Evolutionary conservation across 2,113 vertebrate species (phyloP).

Genomic region (Corynorhinus townsendii): DNA sequence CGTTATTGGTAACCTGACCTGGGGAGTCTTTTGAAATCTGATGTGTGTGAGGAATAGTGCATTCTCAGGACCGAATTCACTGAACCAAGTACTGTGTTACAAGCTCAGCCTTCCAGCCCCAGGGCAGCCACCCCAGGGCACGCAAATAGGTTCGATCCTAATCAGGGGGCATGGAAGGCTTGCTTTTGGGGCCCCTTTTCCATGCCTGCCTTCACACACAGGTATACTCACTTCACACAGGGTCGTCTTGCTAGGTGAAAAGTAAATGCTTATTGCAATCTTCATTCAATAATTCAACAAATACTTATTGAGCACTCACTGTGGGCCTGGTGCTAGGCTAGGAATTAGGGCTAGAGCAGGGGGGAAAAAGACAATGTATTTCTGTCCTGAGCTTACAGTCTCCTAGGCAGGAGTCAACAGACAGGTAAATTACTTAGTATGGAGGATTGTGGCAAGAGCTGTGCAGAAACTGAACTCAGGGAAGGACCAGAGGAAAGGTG

Average conservation of each 20-base stretch:
- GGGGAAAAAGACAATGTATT: background rate
- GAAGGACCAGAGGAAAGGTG: background rate
- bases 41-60: background rate
- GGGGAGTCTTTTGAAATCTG: background rate
- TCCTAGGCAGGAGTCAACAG: background rate
- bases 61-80: background rate
- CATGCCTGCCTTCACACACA: background rate
- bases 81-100: background rate
- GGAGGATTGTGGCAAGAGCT: background rate
- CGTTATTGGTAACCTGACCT: background rate
- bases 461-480: background rate
- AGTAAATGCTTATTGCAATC: background rate
- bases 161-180: too few species aligned
- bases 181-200: background rate
- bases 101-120: background rate
- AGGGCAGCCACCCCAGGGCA: fast-evolving
- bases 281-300: background rate
- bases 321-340: background rate
- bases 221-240: background rate
- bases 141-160: fast-evolving
- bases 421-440: background rate
- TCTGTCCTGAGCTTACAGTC: background rate
- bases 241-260: background rate
- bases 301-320: background rate
- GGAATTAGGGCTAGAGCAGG: background rate